Conservation (phyloP, 2,113 vertebrate species). For the Semnornis frantzii region DNA sequence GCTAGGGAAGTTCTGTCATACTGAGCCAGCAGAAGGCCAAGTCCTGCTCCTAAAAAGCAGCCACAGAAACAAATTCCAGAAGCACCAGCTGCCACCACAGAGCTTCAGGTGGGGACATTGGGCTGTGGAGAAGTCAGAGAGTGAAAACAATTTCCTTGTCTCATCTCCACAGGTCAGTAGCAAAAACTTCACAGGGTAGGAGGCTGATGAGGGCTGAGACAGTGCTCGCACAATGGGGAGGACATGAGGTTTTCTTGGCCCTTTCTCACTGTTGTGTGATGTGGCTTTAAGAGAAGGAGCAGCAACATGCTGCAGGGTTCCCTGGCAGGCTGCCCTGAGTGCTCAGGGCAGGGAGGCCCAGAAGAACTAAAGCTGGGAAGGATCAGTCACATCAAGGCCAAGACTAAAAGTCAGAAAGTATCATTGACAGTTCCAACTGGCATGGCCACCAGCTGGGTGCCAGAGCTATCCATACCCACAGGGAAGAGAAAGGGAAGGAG, state of each 20-base stretch:
- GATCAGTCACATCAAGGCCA: fast-evolving
- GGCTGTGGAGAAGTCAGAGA: background rate
- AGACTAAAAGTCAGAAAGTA: background rate
- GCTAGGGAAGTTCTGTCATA: background rate
- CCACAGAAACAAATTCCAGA: background rate
- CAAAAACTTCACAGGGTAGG: background rate
- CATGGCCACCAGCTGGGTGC: no score
- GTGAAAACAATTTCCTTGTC: background rate
- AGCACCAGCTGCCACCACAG: fast-evolving
- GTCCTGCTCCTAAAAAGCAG: background rate
- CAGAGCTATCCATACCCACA: no score
- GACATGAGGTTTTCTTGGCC: fast-evolving
- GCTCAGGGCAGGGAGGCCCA: background rate
- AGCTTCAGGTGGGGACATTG: background rate
- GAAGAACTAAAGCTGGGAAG: background rate
- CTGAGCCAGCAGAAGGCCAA: background rate
- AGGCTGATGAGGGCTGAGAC: background rate
- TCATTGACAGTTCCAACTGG: no score
- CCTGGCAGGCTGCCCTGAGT: background rate
- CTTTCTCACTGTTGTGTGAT: fast-evolving
- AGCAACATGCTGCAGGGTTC: background rate
- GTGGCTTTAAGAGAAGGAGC: fast-evolving
- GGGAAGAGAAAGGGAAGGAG: no score
- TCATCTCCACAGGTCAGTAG: fast-evolving
- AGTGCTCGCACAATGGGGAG: background rate